Conservation (phyloP, 2,888 invertebrate species). For the Lampropteryx suffumata region DNA sequence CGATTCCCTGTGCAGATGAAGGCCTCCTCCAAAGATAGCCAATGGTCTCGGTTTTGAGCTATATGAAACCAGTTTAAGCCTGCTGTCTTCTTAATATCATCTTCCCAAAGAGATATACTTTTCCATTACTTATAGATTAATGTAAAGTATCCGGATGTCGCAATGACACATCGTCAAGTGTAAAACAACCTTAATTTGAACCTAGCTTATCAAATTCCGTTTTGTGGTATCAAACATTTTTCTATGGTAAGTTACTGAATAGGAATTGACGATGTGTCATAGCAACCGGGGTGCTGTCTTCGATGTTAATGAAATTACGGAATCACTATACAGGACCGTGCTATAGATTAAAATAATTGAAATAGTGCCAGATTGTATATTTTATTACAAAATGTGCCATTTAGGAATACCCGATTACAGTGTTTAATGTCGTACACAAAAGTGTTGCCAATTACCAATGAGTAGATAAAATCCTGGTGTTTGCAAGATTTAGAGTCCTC, state of each 20-base stretch:
- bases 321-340: conserved; percentile 25
- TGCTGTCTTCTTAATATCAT: too few relatives aligned
- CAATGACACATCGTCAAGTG: conserved; percentile 2
- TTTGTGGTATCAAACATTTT: not conserved
- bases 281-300: not conserved
- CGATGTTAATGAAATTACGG: not conserved
- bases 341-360: conserved; percentile 4
- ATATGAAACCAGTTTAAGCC: too few relatives aligned
- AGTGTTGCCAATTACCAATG: too few relatives aligned
- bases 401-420: conserved; percentile 2
- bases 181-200: too few relatives aligned
- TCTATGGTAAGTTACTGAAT: too few relatives aligned
- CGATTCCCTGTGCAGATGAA: too few relatives aligned
- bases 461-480: too few relatives aligned
- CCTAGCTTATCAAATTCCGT: too few relatives aligned
- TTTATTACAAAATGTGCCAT: conserved; percentile 14
- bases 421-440: not conserved
- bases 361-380: conserved; percentile 9
- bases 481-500: too few relatives aligned
- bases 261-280: not conserved
- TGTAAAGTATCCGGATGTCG: conserved; percentile 7
- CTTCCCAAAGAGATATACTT: conserved; percentile 31
- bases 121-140: conserved; percentile 35
- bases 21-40: too few relatives aligned
- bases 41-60: too few relatives aligned